Evolutionary conservation across 1,140 invertebrate genomes (phyloP).

Genomic region (Centruroides vittatus): DNA sequence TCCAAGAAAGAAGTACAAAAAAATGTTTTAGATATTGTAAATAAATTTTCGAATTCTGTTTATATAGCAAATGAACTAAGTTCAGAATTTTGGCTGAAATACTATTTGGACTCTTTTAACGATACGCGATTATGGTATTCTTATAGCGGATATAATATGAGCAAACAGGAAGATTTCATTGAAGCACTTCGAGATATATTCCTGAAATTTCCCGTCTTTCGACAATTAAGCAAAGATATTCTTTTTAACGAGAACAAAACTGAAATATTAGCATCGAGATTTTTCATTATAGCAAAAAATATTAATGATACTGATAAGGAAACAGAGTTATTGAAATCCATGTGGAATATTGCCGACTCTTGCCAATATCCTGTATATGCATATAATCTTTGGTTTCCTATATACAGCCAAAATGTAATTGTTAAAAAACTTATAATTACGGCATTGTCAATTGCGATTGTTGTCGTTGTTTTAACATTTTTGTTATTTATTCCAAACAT

Average conservation of each 20-base stretch:
- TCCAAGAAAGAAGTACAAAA: constrained; percentile 59
- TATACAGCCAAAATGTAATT: constrained; percentile 85
- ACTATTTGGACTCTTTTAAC: constrained; percentile 60
- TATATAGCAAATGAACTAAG: constrained; percentile 58
- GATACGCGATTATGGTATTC: constrained; percentile 47
- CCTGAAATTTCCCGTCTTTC: constrained; percentile 37
- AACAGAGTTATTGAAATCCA: constrained; percentile 69
- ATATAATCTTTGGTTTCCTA: constrained; percentile 86
- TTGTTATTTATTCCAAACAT: constrained; percentile 92
- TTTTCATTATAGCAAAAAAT: constrained; percentile 74
- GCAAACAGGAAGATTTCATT: constrained; percentile 58
- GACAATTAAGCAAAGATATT: constrained; percentile 57
- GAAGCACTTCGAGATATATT: constrained; percentile 50
- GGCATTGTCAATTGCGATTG: constrained; percentile 74
- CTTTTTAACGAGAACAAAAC: constrained; percentile 58
- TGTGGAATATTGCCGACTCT: constrained; percentile 57
- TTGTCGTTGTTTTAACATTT: constrained; percentile 88
- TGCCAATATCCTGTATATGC: constrained; percentile 70
- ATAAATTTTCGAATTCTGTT: constrained; percentile 60
- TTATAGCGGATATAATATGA: constrained; percentile 49
- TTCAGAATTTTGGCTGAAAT: constrained; percentile 78
- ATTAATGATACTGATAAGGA: constrained; percentile 77
- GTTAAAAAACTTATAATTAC: constrained; percentile 83
- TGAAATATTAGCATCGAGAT: constrained; percentile 63
- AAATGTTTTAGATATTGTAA: constrained; percentile 61